Base-by-base conservation (phyloP, 1,140 invertebrate species). In the Halictus rubicundus region DNA sequence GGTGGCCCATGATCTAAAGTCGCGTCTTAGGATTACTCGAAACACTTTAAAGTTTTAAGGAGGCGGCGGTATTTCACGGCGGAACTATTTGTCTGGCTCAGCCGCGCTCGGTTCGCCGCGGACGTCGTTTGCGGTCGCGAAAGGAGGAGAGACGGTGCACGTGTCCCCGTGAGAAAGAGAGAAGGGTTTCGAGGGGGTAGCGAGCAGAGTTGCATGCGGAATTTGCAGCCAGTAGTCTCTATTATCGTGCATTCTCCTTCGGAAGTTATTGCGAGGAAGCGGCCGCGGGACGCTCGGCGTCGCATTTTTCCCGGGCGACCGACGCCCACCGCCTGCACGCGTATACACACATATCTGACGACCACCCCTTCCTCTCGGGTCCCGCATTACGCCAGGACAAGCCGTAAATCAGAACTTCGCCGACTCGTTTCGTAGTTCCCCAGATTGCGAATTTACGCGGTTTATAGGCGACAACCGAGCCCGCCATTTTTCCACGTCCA, bases 71-170 rank as follows among this genome's bases (percentile, higher is more conserved):
- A 90, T 89, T 91, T 91, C 89, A 91, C 90, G 84, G 85, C 37
- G 81, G 70, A 85, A 87, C 87, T 91, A 91, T 91, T 92, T 91
- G 90, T 91, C 90, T 89, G 88, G 88, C 86, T 91, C 87, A 91
- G 90, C 88, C 10, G 10, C 84, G 64, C 74, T 82, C 81, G 81
- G 86, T 87, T 81, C 78, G 87, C 79, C 75, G 25, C 49, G 83
- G 57, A 68, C 59, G 65, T 65, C 54, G 78, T 54, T 69, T 27
- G 21, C 60, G 63, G 71, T 59, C 65, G 79, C 65, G 79, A 57
- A 69, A 69, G 64, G 70, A 82, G 61, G 63, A 49, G 73, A 49
- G 73, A 27, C 54, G 66, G 86, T 84, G 73, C 68, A 37, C 49
- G 39, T 60, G 76, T 23, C 60, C 60, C 32, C 23, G 25, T 6